These are phyloP conservation scores for Erebia epiphron DNA, from an alignment of 2,888 invertebrate species.

Conservation along the genomic window DNA sequence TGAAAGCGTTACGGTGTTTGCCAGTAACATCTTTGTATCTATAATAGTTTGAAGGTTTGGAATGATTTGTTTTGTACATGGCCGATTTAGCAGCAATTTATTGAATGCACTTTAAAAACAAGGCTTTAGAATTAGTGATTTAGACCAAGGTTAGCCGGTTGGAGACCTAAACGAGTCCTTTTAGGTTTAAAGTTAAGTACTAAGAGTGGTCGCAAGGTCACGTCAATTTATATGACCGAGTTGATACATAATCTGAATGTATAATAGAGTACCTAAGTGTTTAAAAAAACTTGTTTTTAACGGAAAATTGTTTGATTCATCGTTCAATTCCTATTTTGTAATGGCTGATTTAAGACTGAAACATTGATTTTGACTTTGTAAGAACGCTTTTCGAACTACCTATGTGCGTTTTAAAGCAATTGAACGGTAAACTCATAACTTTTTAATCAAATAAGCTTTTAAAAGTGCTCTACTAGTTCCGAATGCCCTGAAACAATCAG, in stretches of 20 bases:
- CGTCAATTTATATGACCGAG: constrained; percentile 24
- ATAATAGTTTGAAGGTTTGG: constrained; percentile 60
- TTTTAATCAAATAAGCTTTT: no score
- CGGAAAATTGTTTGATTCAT: constrained; percentile 12
- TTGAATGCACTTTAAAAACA: constrained; percentile 35
- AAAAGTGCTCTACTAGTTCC: no score
- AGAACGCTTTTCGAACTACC: neutral
- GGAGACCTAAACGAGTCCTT: constrained; percentile 33
- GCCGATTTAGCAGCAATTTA: constrained; percentile 27
- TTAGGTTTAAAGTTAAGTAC: constrained; percentile 29
- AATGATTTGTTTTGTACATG: constrained; percentile 51
- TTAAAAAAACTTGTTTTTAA: constrained; percentile 16
- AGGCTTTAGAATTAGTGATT: constrained; percentile 38
- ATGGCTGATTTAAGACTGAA: neutral
- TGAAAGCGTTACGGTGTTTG: neutral
- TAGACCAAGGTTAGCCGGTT: constrained; percentile 42
- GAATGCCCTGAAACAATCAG: no score
- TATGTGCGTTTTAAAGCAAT: no score
- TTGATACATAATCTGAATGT: constrained; percentile 18
- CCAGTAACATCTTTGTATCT: constrained; percentile 37
- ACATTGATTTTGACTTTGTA: neutral
- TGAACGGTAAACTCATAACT: no score
- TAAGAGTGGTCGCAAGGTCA: constrained; percentile 32
- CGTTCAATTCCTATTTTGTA: neutral
- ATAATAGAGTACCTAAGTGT: constrained; percentile 10